Evolutionary conservation across 2,888 invertebrate genomes (phyloP), one percentile per base, ranked within the genome.

Genomic region (Caenorhabditis drosophilae): DNA sequence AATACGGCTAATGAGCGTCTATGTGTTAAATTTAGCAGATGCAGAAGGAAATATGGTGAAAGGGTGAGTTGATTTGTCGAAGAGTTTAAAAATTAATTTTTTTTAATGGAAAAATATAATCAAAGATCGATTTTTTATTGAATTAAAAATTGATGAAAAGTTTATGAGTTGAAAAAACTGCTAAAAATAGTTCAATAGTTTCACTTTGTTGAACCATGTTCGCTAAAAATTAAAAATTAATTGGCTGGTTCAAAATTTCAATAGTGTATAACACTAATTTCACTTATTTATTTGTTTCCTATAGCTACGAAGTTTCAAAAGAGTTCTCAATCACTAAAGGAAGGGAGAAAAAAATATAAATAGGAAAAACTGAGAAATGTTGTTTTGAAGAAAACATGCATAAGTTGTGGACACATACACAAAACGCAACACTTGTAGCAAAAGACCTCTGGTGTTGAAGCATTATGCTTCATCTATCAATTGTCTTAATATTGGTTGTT

Each of bases 21-120:
- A 68, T 64, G 75, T 76, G 42, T 58, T 76, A 52, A 73, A 69
- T 51, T 52, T 74, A 38, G 63, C 75, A 46, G 76, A 76, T 61
- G 69, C 69, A 60, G 76, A 76, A 31, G 67, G 67, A 57, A 73
- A 66, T 52, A 73, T 75, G 73, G 73, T 64, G 35, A 68, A 74
- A 67, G 73, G 75, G 75, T 75, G 51, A 50, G 73, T 64, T 59
- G 31, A 31, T 9, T 31, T n/a, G n/a, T n/a, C n/a, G n/a, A n/a
- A n/a, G n/a, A n/a, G n/a, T n/a, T n/a, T n/a, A n/a, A n/a, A n/a
- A n/a, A n/a, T n/a, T n/a, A n/a, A n/a, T n/a, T n/a, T n/a, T n/a
- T n/a, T n/a, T n/a, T n/a, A n/a, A n/a, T n/a, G n/a, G n/a, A n/a
- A n/a, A n/a, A n/a, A n/a, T n/a, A n/a, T n/a, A n/a, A n/a, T n/a